Evolutionary conservation across 2,888 invertebrate species (phyloP).

Genomic region (Sarcophaga caerulescens): DNA sequence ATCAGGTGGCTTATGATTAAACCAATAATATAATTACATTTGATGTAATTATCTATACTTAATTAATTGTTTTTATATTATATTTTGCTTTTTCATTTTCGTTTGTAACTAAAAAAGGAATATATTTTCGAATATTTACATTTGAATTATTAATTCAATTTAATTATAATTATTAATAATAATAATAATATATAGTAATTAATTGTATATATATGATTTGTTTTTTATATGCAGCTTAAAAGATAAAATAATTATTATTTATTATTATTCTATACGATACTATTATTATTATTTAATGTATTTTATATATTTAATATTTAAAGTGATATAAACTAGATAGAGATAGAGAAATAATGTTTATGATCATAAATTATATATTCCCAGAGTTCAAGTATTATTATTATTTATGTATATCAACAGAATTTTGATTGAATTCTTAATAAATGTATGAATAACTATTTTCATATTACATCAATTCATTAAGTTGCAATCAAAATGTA

Average conservation of each 20-base stretch:
- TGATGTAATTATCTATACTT: conserved; percentile 45
- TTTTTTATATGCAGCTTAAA: conserved; percentile 41
- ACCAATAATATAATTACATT: conserved; percentile 56
- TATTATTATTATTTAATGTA: neutral
- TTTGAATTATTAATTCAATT: conserved; percentile 9
- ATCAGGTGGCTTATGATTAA: neutral
- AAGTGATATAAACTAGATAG: neutral
- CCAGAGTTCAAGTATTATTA: conserved; percentile 60
- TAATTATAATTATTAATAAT: no score
- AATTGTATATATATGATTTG: neutral
- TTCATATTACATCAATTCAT: conserved; percentile 2
- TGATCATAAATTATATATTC: conserved; percentile 57
- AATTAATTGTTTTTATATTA: neutral
- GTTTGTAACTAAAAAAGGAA: conserved; percentile 21
- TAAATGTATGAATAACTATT: conserved; percentile 24
- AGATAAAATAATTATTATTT: conserved; percentile 6
- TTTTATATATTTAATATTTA: conserved; percentile 8
- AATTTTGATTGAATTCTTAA: conserved; percentile 19
- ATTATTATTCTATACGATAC: conserved; percentile 4
- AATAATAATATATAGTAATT: conserved; percentile 1
- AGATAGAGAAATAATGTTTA: conserved; percentile 3
- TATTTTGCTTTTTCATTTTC: conserved; percentile 5
- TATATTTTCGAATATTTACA: conserved; percentile 45
- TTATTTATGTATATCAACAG: conserved; percentile 21
- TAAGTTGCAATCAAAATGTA: conserved; percentile 10